These are phyloP conservation scores for Conger conger DNA, from an alignment of 2,113 vertebrate genomes.

Conservation along the genomic window DNA sequence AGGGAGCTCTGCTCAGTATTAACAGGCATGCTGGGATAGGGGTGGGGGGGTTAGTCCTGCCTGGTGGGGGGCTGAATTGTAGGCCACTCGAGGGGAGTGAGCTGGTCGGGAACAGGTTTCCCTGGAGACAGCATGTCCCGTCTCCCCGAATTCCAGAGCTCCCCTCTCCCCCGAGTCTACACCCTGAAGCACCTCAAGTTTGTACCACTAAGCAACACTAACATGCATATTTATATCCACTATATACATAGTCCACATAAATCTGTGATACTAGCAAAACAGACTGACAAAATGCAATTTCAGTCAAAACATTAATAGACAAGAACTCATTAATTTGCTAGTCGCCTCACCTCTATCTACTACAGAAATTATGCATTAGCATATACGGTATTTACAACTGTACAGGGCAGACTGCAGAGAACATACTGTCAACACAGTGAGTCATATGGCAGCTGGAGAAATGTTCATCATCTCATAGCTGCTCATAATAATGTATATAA, in stretches of 20 bases:
- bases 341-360: no score
- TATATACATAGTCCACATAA: no score
- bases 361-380: no score
- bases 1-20: background rate
- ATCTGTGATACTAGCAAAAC: background rate
- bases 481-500: no score
- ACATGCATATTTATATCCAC: no score
- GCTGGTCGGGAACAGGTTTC: slow-evolving; percentile 35
- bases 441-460: no score
- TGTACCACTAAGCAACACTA: background rate
- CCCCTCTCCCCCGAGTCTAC: slow-evolving; percentile 41
- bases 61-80: slow-evolving; percentile 41
- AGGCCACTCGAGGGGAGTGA: slow-evolving; percentile 41
- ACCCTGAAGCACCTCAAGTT: background rate
- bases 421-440: no score
- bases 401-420: no score
- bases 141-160: slow-evolving; percentile 37
- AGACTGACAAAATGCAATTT: background rate
- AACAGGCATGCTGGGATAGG: background rate
- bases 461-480: no score
- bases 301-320: background rate
- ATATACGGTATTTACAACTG: no score
- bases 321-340: background rate
- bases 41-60: background rate
- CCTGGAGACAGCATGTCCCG: slow-evolving; percentile 54